Conservation (phyloP, 1,140 invertebrate species). For the Caenorhabditis latens region DNA sequence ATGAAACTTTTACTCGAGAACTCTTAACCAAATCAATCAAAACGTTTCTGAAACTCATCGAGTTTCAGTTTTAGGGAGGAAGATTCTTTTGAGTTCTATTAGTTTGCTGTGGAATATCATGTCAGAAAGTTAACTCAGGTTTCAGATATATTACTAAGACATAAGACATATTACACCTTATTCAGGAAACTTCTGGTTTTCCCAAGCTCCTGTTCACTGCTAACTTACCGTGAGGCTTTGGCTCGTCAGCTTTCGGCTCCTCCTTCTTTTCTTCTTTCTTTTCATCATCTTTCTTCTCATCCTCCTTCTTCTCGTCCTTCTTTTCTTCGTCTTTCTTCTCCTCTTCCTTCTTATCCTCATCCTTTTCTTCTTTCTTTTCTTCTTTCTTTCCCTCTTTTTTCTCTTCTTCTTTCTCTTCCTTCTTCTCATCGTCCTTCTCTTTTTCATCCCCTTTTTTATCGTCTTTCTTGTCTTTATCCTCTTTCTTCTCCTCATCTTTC, state of each 20-base stretch:
- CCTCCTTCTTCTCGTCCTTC: background rate
- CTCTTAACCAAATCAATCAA: no score
- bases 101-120: no score
- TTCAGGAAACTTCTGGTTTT: no score
- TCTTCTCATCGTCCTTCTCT: background rate
- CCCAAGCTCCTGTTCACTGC: no score
- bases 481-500: background rate
- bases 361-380: background rate
- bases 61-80: no score
- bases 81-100: no score
- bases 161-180: no score
- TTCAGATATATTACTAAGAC: no score
- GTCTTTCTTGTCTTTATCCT: background rate
- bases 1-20: no score
- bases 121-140: no score
- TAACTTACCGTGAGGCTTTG: conserved; percentile 7
- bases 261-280: conserved; percentile 4
- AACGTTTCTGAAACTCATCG: no score
- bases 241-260: background rate
- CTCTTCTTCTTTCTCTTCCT: background rate
- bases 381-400: background rate
- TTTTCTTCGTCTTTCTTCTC: background rate
- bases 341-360: background rate
- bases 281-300: background rate
- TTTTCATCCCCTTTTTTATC: no score